phyloP scores from a whole-genome alignment of 1,140 invertebrate species.

The Hylaeus volcanicus region DNA sequence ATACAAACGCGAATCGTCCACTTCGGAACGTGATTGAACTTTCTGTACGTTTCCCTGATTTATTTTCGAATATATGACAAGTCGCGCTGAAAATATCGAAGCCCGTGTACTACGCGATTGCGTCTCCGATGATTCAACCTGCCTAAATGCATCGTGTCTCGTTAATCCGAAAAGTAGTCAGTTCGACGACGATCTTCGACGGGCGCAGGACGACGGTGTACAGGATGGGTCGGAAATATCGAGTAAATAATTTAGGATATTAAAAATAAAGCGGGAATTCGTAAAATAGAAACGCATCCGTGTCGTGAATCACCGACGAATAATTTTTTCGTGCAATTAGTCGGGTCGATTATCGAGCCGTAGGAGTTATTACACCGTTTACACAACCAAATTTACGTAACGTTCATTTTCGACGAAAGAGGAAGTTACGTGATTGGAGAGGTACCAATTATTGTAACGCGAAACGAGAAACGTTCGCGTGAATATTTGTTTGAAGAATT shows the following conservation, averaged over 20 bases:
- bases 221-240: too few species aligned
- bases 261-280: too few species aligned
- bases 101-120: too few species aligned
- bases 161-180: not conserved
- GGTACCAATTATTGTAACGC: not conserved
- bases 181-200: not conserved
- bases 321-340: not conserved
- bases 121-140: constrained; percentile 8
- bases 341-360: not conserved
- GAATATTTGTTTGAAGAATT: too few species aligned
- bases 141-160: not conserved
- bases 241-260: too few species aligned
- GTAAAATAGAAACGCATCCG: too few species aligned
- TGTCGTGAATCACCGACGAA: not conserved
- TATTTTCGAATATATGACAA: constrained; percentile 11
- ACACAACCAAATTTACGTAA: constrained; percentile 12
- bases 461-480: not conserved
- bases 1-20: too few species aligned
- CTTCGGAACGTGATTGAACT: not conserved
- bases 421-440: not conserved
- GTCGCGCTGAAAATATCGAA: not conserved
- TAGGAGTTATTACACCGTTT: constrained; percentile 1
- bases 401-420: not conserved
- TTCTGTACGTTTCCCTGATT: not conserved
- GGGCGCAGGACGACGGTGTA: too few species aligned